Evolutionary conservation across 2,888 invertebrate genomes (phyloP), one percentile per base, ranked within the genome.

Genomic region (Notodonta ziczac): DNA sequence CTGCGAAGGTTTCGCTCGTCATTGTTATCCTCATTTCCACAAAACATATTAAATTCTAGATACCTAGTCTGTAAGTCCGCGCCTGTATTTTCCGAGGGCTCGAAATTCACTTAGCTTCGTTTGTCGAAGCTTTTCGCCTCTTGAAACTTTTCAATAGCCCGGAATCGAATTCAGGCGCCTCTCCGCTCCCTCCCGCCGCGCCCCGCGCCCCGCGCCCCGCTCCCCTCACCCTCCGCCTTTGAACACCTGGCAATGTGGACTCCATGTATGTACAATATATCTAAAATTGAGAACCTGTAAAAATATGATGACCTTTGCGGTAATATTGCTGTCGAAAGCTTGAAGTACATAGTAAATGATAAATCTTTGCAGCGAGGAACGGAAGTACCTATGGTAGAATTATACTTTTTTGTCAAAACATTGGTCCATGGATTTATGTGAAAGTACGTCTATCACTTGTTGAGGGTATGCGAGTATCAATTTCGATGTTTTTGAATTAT

Each of bases 41-140:
- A 24, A 24, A n/a, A 24, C 24, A 24, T 2, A 24, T 24, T 24
- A 24, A 24, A 35, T 35, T 35, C 35, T 35, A 35, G 7, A 7
- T 35, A 35, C 42, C 42, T 0, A n/a, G 12, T 16, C n/a, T 39
- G 77, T 32, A 39, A 83, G 59, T 82, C 59, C 83, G 61, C 6
- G 68, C 74, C 88, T 76, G 81, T 10, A 0, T 72, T 78, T 80
- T 85, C 85, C 85, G 91, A 91, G 92, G 91, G 91, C 88, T 85
- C 90, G 85, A 93, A 94, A 94, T 93, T 93, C 93, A 94, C 93
- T 94, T 94, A 94, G 92, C 93, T 91, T 93, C 93, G 94, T 94
- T 94, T 94, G 93, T 93, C 88, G 93, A 93, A 92, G 92, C 93
- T 93, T 93, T 93, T 93, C 93, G 93, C 93, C 93, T 92, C 93